Conservation (phyloP, 2,888 invertebrate genomes). For the Myopa testacea region DNA sequence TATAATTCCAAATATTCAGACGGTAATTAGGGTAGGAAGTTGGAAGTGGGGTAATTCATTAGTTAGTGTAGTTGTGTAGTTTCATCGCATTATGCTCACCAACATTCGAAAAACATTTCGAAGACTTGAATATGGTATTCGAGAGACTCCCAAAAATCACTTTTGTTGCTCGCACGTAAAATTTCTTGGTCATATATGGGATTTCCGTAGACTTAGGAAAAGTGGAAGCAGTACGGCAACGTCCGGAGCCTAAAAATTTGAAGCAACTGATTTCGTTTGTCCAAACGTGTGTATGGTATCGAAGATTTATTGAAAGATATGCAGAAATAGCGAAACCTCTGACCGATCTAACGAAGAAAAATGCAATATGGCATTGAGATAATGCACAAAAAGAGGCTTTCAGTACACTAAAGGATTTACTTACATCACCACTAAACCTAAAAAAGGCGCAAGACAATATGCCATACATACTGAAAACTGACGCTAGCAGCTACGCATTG, state of each 20-base stretch:
- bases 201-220: conserved; percentile 52
- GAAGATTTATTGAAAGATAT: neutral
- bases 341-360: conserved; percentile 34
- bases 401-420: conserved; percentile 17
- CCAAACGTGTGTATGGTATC: conserved; percentile 28
- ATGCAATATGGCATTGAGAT: conserved; percentile 16
- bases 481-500: conserved; percentile 6
- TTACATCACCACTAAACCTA: conserved; percentile 22
- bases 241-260: no score
- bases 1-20: no score
- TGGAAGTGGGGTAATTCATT: no score
- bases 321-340: conserved; percentile 7
- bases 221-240: no score
- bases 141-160: conserved; percentile 14
- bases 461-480: conserved; percentile 22
- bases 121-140: conserved; percentile 30
- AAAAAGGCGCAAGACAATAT: neutral
- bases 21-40: no score
- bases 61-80: no score
- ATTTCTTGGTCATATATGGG: conserved; percentile 39
- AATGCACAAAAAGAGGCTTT: conserved; percentile 16
- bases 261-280: no score
- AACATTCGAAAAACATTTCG: neutral
- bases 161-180: no score
- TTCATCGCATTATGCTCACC: conserved; percentile 48